Evolutionary conservation across 2,797 vertebrate species (phyloP).

Genomic region (Toxotes lorentzi): DNA sequence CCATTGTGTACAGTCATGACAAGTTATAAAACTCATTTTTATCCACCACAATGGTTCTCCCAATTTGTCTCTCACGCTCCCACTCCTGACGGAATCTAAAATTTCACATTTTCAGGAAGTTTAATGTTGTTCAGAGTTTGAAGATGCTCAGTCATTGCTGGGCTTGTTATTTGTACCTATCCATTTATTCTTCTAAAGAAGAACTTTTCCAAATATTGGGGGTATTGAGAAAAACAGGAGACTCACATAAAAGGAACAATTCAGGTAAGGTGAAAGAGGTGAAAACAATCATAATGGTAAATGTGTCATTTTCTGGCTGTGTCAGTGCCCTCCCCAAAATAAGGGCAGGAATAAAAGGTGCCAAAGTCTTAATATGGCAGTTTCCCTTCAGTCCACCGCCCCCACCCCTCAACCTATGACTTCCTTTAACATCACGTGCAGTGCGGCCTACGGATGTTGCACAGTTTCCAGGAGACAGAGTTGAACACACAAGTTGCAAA

Average conservation of each 20-base stretch:
- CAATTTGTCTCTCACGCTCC: conserved; percentile 26
- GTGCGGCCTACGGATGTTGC: not conserved
- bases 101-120: conserved; percentile 52
- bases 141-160: conserved; percentile 18
- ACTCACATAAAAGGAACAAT: conserved; percentile 32
- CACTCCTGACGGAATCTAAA: conserved; percentile 25
- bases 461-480: not conserved
- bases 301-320: conserved; percentile 39
- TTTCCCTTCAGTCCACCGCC: not conserved
- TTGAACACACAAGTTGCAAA: not conserved
- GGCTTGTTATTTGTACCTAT: conserved; percentile 25
- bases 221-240: conserved; percentile 34
- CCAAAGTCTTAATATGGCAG: not conserved
- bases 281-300: conserved; percentile 39
- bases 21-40: conserved; percentile 54
- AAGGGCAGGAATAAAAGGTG: conserved; percentile 12
- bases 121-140: conserved; percentile 42
- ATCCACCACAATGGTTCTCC: conserved; percentile 46
- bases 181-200: conserved; percentile 48
- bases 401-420: not conserved
- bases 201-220: conserved; percentile 1
- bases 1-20: conserved; percentile 60
- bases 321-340: conserved; percentile 1
- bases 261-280: conserved; percentile 37
- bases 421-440: not conserved